Base-by-base conservation (phyloP, 2,113 vertebrate genomes). In the Crotalus viridis region DNA sequence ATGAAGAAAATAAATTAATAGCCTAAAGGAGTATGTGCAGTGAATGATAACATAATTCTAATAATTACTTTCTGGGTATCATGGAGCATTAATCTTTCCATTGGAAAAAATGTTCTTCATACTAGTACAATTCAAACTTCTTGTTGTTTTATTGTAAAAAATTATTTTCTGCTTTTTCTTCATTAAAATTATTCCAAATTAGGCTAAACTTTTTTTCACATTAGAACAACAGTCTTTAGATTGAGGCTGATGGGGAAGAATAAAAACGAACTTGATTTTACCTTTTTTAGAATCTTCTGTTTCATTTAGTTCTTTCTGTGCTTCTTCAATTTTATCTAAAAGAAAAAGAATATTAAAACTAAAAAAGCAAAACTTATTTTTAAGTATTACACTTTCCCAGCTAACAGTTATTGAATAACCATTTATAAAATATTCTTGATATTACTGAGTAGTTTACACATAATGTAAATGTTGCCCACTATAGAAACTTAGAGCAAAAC, bases 251-350 rank as follows among this genome's bases (percentile, higher is more conserved):
- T 22, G 15, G 33, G 48, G 12, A 24, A 64, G 6, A 74, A 13
- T 22, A 10, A 85, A 17, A 51, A 55, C 46, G 28, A 22, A 92
- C 19, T 46, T 21, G 48, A 39, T 46, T 81, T 97, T 98, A 99
- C 99, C 99, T 99, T 98, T 98, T 96, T 98, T 98, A 95, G 98
- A 96, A 94, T 97, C 98, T 97, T 98, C 98, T 92, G 98, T 98
- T 93, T 98, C 98, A 95, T 98, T 99, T 54, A 99, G 98, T 96
- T 99, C 99, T 95, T 99, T 99, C 97, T 99, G 99, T 97, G 99
- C 99, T 97, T 99, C 99, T 97, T 99, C 98, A 94, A 99, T 99
- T 98, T 99, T 99, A 95, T 99, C 99, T 99, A 98, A 97, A 96
- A 91, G 98, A 96, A 92, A 93, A 96, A 95, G 87, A 4, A 90